These are phyloP conservation scores for Spatula clypeata DNA, from an alignment of 2,797 vertebrate species.

Conservation along the genomic window DNA sequence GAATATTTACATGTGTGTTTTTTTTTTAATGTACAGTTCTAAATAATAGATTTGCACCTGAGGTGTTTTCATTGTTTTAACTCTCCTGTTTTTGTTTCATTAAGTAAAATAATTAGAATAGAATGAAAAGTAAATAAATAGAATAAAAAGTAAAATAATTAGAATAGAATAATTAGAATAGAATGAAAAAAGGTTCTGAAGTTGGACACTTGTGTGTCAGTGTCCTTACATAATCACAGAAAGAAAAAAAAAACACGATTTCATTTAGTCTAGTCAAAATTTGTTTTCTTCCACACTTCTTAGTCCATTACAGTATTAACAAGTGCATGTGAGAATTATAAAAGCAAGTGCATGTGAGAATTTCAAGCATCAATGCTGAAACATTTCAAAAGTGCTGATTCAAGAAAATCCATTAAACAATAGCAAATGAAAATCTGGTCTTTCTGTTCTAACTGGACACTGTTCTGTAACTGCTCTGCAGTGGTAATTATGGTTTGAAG, in stretches of 20 bases:
- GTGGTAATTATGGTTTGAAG: background rate
- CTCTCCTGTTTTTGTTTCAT: background rate
- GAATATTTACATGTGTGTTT: background rate
- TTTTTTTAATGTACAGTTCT: background rate
- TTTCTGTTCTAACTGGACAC: background rate
- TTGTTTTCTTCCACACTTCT: background rate
- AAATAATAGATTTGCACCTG: background rate
- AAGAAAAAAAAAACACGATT: background rate
- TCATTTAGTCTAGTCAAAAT: background rate
- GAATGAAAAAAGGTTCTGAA: background rate
- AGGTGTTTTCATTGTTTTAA: background rate
- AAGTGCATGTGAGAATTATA: too few species aligned
- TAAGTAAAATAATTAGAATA: background rate
- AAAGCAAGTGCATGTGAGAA: background rate
- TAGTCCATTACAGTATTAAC: background rate
- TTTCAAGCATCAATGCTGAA: background rate
- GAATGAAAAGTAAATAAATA: too few species aligned
- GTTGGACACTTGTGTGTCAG: background rate
- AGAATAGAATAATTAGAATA: too few species aligned
- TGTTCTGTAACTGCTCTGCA: background rate
- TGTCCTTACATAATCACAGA: background rate
- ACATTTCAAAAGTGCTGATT: background rate
- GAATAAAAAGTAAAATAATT: too few species aligned
- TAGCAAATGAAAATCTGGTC: background rate
- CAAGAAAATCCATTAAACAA: background rate